Conservation (phyloP, 2,113 vertebrate genomes). For the Microcebus griseorufus region DNA sequence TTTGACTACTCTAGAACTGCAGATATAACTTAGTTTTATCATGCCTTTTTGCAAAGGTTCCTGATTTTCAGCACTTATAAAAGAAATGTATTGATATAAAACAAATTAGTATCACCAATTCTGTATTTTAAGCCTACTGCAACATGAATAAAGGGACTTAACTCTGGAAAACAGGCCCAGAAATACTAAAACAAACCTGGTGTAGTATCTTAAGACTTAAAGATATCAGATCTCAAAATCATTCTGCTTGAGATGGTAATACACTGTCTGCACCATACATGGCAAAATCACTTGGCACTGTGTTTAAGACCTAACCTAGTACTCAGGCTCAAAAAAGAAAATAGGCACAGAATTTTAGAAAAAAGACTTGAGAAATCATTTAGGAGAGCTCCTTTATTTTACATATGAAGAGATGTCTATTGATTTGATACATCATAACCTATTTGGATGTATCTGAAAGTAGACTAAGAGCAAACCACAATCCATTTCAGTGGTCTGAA, state of each 20-base stretch:
- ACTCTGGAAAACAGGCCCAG: background rate
- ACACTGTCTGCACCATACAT: background rate
- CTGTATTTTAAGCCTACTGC: background rate
- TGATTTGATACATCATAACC: background rate
- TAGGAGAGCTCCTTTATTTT: background rate
- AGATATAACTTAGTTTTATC: background rate
- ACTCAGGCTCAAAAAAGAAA: background rate
- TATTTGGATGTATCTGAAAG: background rate
- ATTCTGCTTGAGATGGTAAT: background rate
- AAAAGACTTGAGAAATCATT: background rate
- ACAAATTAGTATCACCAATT: background rate
- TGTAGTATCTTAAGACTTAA: background rate
- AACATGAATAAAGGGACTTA: background rate
- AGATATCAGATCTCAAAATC: background rate
- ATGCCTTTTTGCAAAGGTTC: background rate
- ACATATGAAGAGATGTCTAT: background rate
- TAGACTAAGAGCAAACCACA: conserved; percentile 3
- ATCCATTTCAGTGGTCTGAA: background rate
- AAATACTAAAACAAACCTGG: background rate
- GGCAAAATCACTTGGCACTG: background rate
- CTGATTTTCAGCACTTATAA: background rate
- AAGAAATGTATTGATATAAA: background rate
- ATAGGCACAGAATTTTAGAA: background rate
- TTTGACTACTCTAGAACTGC: background rate
- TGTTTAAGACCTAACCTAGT: background rate